Evolutionary conservation across 2,797 vertebrate genomes (phyloP).

Genomic region (Tangara arthus): DNA sequence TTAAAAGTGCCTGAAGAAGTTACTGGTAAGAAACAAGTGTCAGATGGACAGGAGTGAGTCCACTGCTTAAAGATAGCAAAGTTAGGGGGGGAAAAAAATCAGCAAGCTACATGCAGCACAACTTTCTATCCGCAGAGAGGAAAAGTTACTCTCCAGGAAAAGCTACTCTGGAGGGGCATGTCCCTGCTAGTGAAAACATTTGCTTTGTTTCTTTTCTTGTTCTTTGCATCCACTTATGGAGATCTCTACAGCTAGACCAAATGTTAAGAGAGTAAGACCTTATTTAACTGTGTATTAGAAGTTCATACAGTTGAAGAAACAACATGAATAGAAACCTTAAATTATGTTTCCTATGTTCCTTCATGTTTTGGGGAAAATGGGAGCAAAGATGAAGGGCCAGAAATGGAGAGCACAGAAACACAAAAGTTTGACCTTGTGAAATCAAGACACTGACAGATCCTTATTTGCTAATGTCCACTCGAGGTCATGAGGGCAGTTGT

Average conservation of each 20-base stretch:
- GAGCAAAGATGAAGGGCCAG: neutral
- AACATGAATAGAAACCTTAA: neutral
- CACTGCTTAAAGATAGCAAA: neutral
- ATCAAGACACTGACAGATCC: neutral
- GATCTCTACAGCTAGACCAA: neutral
- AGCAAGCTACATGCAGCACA: neutral
- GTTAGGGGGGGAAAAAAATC: neutral
- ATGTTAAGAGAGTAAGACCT: neutral
- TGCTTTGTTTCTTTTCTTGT: neutral
- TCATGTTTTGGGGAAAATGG: neutral
- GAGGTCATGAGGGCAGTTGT: neutral
- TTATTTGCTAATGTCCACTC: neutral
- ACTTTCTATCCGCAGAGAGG: neutral
- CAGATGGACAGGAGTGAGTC: neutral
- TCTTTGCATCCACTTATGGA: neutral
- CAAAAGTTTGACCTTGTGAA: neutral
- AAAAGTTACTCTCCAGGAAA: neutral
- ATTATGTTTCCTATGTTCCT: neutral
- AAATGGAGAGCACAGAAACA: neutral
- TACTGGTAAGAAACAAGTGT: neutral
- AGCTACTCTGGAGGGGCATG: neutral
- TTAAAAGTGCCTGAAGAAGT: neutral
- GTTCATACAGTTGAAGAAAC: neutral
- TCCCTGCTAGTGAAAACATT: neutral
- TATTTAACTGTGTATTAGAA: neutral